These are phyloP conservation scores for Leptarthrus brevirostris DNA, from an alignment of 2,888 invertebrate species.

Conservation along the genomic window DNA sequence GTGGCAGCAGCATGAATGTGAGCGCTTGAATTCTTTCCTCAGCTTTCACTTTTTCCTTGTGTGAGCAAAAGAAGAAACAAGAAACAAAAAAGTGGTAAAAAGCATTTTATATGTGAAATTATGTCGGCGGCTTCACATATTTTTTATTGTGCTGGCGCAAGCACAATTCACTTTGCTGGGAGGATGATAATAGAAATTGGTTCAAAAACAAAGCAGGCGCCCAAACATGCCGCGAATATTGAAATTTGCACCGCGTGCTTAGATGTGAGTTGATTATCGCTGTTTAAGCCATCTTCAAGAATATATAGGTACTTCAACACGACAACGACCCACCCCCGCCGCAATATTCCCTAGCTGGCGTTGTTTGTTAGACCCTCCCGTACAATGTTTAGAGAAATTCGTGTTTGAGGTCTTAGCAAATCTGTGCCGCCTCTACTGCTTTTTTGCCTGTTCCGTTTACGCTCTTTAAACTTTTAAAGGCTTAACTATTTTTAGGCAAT, in stretches of 20 bases:
- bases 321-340: too few relatives aligned
- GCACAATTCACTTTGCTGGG: slow-evolving; percentile 14
- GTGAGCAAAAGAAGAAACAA: slow-evolving; percentile 21
- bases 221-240: slow-evolving; percentile 25
- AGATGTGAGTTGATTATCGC: slow-evolving; percentile 5
- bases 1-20: slow-evolving; percentile 33
- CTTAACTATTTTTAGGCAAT: slow-evolving; percentile 13
- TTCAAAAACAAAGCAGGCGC: slow-evolving; percentile 31
- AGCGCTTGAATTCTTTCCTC: slow-evolving; percentile 50
- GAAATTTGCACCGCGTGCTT: neutral
- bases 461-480: neutral
- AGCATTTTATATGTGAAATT: slow-evolving; percentile 45
- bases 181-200: slow-evolving; percentile 37
- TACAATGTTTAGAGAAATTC: slow-evolving; percentile 2
- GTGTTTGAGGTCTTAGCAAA: neutral
- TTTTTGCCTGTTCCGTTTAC: slow-evolving; percentile 9
- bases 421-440: neutral
- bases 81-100: slow-evolving; percentile 35
- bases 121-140: slow-evolving; percentile 38
- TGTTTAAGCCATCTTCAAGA: slow-evolving; percentile 3
- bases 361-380: too few relatives aligned
- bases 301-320: too few relatives aligned
- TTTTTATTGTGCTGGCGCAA: slow-evolving; percentile 41
- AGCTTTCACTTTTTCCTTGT: slow-evolving; percentile 52
- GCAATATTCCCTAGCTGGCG: too few relatives aligned